These are phyloP conservation scores for Anseranas semipalmata DNA, from an alignment of 2,113 vertebrate species.

Conservation along the genomic window DNA sequence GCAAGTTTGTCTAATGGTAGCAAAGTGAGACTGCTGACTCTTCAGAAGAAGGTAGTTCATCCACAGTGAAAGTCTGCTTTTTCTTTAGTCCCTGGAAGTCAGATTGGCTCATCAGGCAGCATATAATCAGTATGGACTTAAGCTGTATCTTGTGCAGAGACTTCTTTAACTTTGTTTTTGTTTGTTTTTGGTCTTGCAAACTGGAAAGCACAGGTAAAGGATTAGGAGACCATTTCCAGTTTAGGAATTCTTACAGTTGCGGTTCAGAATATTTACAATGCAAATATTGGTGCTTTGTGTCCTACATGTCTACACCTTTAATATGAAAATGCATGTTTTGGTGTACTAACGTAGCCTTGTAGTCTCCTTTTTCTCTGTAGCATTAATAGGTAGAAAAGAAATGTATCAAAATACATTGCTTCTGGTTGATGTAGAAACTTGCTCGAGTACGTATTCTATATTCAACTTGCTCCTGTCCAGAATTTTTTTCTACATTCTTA, in stretches of 20 bases:
- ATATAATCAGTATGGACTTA: background rate
- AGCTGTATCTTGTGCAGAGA: background rate
- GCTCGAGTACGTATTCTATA: background rate
- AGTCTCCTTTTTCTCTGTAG: background rate
- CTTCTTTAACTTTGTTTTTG: background rate
- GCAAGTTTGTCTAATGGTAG: background rate
- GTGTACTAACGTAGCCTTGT: background rate
- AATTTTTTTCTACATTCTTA: background rate
- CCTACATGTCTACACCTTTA: background rate
- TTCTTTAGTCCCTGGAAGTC: background rate
- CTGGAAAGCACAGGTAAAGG: background rate
- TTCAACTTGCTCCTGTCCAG: background rate
- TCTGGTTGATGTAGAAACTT: background rate
- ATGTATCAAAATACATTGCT: background rate
- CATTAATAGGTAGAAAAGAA: background rate
- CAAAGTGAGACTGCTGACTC: background rate
- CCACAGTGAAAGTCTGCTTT: background rate
- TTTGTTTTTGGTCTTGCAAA: background rate
- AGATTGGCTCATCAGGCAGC: background rate
- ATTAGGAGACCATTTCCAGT: background rate
- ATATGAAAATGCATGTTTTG: background rate
- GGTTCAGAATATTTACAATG: background rate
- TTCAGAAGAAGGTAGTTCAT: background rate
- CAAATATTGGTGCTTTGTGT: background rate
- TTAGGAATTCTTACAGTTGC: background rate